Percentiles rank a stretch among this genome's conserved stretches.
Conservation (phyloP, 2,888 invertebrate genomes). For the Microplitis manilae region DNA sequence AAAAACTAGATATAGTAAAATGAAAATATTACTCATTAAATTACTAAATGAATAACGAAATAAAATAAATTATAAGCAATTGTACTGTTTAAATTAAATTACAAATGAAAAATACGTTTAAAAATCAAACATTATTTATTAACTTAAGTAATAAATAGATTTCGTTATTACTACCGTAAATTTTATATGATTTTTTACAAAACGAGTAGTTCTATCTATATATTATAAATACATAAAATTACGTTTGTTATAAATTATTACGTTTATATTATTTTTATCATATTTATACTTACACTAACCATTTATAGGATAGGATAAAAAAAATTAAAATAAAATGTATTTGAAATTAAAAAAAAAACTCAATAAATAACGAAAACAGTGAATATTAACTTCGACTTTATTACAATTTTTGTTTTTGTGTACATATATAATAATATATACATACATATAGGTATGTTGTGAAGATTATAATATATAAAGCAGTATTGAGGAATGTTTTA, state of each 20-base stretch:
- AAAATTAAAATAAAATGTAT: constrained; percentile 13
- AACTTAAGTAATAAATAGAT: too few relatives aligned
- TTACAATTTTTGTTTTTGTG: constrained; percentile 36
- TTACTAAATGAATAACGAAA: too few relatives aligned
- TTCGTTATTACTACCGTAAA: not conserved
- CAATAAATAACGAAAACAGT: not conserved
- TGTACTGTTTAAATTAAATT: too few relatives aligned
- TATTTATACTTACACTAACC: constrained; percentile 36
- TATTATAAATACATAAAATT: constrained; percentile 18
- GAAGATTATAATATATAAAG: constrained; percentile 67
- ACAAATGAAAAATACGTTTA: too few relatives aligned
- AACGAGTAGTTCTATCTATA: constrained; percentile 16
- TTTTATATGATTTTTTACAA: constrained; percentile 8
- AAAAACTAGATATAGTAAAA: too few relatives aligned
- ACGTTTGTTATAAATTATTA: constrained; percentile 15
- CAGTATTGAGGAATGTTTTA: constrained; percentile 60
- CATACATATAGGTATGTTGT: constrained; percentile 60
- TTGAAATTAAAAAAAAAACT: constrained; percentile 4
- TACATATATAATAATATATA: constrained; percentile 24
- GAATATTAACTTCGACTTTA: constrained; percentile 38
- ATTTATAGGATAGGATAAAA: not conserved
- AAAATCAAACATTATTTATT: too few relatives aligned
- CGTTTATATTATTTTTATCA: constrained; percentile 54
- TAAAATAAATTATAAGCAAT: too few relatives aligned
- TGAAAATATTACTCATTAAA: too few relatives aligned